Conservation (phyloP, 2,797 vertebrate genomes). For the Eidolon dupreanum region DNA sequence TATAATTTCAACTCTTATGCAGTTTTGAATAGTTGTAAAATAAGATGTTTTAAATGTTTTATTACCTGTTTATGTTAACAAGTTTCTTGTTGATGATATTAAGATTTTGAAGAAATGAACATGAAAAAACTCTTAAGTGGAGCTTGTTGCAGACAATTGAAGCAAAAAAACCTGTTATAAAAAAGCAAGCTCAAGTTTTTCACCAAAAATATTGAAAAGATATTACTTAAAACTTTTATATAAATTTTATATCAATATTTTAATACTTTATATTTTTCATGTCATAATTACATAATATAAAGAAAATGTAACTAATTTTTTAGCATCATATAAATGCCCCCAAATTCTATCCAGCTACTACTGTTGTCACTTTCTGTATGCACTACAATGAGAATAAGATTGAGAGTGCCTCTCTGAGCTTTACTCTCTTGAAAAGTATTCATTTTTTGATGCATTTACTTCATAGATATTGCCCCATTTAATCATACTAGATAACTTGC, state of each 20-base stretch:
- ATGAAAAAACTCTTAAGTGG: not conserved
- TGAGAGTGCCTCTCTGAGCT: not conserved
- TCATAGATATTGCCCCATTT: not conserved
- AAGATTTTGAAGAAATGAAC: not conserved
- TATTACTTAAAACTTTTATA: not conserved
- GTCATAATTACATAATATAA: not conserved
- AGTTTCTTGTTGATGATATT: not conserved
- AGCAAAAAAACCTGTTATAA: not conserved
- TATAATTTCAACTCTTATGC: not conserved
- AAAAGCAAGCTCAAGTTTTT: not conserved
- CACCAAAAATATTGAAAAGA: not conserved
- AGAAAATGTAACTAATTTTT: not conserved
- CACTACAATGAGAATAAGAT: not conserved
- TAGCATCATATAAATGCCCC: not conserved
- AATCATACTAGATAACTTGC: not conserved
- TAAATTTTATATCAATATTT: not conserved
- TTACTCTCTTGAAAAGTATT: not conserved
- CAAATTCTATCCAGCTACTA: not conserved
- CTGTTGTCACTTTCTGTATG: not conserved
- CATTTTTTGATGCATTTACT: not conserved
- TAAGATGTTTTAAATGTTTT: not conserved
- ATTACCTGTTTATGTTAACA: not conserved
- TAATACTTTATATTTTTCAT: not conserved
- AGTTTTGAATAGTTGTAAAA: not conserved
- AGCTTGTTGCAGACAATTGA: not conserved